Conservation (phyloP, 2,113 vertebrate genomes). For the Passer montanus region DNA sequence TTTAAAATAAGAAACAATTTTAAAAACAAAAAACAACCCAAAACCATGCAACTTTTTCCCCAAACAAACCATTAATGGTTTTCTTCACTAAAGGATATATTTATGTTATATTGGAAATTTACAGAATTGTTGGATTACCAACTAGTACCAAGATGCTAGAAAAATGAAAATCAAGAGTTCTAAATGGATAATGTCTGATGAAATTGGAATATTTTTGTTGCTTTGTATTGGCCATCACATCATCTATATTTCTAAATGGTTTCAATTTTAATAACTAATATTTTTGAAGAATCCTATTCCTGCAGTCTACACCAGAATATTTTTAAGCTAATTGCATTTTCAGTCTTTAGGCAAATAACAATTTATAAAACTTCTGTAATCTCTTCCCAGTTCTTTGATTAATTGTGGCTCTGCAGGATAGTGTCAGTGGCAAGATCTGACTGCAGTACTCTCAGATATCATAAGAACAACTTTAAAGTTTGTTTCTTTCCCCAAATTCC, state of each 20-base stretch:
- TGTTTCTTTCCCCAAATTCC: not conserved
- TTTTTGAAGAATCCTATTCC: not conserved
- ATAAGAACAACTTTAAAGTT: not conserved
- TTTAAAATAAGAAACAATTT: not conserved
- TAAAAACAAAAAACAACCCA: not conserved
- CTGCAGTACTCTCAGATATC: not conserved
- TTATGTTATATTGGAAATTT: not conserved
- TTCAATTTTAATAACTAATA: not conserved
- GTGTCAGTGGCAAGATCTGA: not conserved
- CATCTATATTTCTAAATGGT: not conserved
- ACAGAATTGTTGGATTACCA: not conserved
- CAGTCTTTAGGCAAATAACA: not conserved
- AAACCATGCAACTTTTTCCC: accelerated
- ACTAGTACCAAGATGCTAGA: not conserved
- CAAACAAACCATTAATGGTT: not conserved
- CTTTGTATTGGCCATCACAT: not conserved
- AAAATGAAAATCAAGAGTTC: not conserved
- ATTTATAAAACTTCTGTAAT: not conserved
- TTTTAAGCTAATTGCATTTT: not conserved
- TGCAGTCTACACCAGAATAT: not conserved
- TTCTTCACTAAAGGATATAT: not conserved
- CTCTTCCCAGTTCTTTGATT: not conserved
- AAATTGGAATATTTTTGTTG: not conserved
- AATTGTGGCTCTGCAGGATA: not conserved
- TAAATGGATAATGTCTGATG: not conserved